Evolutionary conservation across 1,140 invertebrate species (phyloP).

Genomic region (Hycleus phaleratus): DNA sequence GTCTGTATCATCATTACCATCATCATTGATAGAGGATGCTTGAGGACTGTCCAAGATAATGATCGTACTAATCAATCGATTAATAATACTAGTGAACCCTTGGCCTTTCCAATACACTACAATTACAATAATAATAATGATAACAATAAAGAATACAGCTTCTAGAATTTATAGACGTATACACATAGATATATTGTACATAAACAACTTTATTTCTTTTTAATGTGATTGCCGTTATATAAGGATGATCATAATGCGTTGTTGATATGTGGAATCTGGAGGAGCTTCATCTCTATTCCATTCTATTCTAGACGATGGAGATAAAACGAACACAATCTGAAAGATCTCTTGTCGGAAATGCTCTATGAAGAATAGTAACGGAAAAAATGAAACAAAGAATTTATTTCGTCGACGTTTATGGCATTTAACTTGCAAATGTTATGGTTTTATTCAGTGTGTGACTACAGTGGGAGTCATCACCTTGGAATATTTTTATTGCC

Average conservation of each 20-base stretch:
- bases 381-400: slow-evolving; percentile 39
- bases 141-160: too few relatives aligned
- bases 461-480: slow-evolving; percentile 40
- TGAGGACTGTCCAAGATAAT: too few relatives aligned
- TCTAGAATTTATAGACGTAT: too few relatives aligned
- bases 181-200: neutral
- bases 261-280: slow-evolving; percentile 31
- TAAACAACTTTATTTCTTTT: slow-evolving; percentile 26
- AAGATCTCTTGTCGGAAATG: slow-evolving; percentile 4
- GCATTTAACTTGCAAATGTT: slow-evolving; percentile 44
- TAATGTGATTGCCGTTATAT: slow-evolving; percentile 24
- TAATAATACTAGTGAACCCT: too few relatives aligned
- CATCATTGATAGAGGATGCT: too few relatives aligned
- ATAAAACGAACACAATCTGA: slow-evolving; percentile 18
- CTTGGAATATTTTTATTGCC: slow-evolving; percentile 42
- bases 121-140: too few relatives aligned
- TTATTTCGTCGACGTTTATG: slow-evolving; percentile 39
- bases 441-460: slow-evolving; percentile 39
- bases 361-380: neutral
- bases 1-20: too few relatives aligned
- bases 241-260: slow-evolving; percentile 19
- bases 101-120: too few relatives aligned
- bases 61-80: too few relatives aligned
- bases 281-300: slow-evolving; percentile 6
- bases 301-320: neutral